A percentile compares a stretch with the other conserved stretches of the same genome.
These are phyloP conservation scores for Progne subis DNA, from an alignment of 2,113 vertebrate genomes.

Conservation along the genomic window DNA sequence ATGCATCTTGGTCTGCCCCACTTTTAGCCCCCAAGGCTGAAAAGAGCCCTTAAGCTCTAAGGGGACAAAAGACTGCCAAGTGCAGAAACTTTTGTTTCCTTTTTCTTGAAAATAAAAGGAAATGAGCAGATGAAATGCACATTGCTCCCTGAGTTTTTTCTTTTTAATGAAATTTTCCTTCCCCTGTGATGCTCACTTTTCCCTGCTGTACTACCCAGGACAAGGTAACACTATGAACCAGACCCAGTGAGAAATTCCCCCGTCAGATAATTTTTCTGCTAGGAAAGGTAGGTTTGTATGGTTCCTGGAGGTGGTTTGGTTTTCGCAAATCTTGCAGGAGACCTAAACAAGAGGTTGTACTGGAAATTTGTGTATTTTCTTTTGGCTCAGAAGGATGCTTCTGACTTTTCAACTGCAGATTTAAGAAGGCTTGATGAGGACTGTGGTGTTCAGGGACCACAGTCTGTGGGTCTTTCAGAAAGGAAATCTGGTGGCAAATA, in stretches of 20 bases:
- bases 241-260: background rate
- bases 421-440: background rate
- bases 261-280: background rate
- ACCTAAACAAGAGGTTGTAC: background rate
- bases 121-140: background rate
- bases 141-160: background rate
- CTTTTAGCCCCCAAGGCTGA: background rate
- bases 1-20: background rate
- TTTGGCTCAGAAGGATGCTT: background rate
- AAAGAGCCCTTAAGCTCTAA: background rate
- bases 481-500: background rate
- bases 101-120: background rate
- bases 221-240: background rate
- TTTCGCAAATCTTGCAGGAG: background rate
- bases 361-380: background rate
- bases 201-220: background rate
- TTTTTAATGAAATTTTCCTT: conserved; percentile 22
- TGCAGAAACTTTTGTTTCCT: background rate
- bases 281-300: background rate
- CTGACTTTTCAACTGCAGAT: background rate
- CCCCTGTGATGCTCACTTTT: background rate
- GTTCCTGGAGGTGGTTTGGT: background rate
- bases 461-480: background rate
- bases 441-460: background rate
- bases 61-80: background rate